Evolutionary conservation across 2,797 vertebrate species (phyloP), one percentile per base, ranked within the genome.

Genomic region (Onychomys torridus): DNA sequence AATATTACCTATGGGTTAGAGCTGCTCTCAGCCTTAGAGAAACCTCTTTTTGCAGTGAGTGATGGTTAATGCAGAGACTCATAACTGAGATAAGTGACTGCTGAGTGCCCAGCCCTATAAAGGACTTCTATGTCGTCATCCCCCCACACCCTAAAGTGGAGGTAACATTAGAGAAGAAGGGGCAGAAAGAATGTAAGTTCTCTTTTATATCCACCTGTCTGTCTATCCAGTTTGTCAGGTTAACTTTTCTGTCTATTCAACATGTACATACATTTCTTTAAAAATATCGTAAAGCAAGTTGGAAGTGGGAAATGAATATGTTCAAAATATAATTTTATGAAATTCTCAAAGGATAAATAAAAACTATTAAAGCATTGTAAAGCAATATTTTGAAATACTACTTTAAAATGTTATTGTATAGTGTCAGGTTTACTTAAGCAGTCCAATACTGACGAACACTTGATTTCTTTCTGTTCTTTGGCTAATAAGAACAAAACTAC

Each of bases 341-440:
- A 71, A 71, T 71, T 37, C 7, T 14, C 69, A 19, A n/a, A 69
- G 34, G n/a, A 71, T 37, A 71, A 37, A 37, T 21, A 37, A 71
- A 71, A 71, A 37, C 14, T 40, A 46, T 29, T 43, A 87, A 92
- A 79, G 82, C 43, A 57, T 83, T 71, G 16, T 11, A 71, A 76
- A 87, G 52, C 10, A 88, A 25, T 9, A 88, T 86, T 76, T 94
- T 76, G 86, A 94, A 92, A n/a, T 69, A 43, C n/a, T 89, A 13
- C 32, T 71, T 8, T 7, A 73, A 67, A 94, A 91, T 87, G 73
- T 0, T 55, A 75, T 52, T 67, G 34, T 82, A 34, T 79, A 14
- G 19, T 52, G 29, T 90, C 40, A 93, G 29, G 84, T 37, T 78
- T 76, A 83, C 34, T 95, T 83, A 84, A 69, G 19, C 37, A 19